phyloP scores from a whole-genome alignment of 2,113 vertebrate genomes.

The Phalacrocorax carbo region DNA sequence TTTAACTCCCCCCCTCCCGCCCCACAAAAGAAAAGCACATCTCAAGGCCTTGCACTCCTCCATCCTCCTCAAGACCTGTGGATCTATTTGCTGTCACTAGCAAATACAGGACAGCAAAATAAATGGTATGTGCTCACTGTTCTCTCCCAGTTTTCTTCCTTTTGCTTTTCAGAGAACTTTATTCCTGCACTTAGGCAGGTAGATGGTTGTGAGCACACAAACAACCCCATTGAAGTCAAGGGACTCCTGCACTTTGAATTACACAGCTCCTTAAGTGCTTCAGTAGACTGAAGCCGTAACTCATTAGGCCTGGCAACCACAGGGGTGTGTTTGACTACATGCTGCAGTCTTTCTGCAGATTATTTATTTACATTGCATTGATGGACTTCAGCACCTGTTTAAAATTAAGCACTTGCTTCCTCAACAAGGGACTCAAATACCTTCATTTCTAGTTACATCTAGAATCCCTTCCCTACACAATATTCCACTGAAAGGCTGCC shows the following conservation, averaged over 20 bases:
- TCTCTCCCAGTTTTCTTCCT: not conserved
- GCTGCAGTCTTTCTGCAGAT: not conserved
- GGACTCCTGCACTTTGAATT: not conserved
- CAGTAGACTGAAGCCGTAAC: not conserved
- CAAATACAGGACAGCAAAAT: not conserved
- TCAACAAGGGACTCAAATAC: not conserved
- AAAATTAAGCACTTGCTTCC: constrained; percentile 4
- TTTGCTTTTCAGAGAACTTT: not conserved
- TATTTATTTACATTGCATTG: constrained; percentile 11
- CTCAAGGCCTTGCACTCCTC: not conserved
- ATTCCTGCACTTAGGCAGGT: not conserved
- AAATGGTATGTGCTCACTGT: not conserved
- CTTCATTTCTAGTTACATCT: not conserved
- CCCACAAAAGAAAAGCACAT: not conserved
- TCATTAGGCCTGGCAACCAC: not conserved
- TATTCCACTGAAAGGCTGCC: not conserved
- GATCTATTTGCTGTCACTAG: not conserved
- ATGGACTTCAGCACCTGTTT: constrained; percentile 26
- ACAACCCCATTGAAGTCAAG: not conserved
- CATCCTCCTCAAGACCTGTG: not conserved
- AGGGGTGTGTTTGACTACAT: not conserved
- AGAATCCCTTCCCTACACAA: not conserved
- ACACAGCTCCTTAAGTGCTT: not conserved
- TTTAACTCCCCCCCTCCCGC: not conserved
- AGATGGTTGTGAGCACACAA: not conserved